Percentiles rank a stretch among this genome's conserved stretches.
Conservation (phyloP, 2,797 vertebrate species). For the Brachymystax lenok region DNA sequence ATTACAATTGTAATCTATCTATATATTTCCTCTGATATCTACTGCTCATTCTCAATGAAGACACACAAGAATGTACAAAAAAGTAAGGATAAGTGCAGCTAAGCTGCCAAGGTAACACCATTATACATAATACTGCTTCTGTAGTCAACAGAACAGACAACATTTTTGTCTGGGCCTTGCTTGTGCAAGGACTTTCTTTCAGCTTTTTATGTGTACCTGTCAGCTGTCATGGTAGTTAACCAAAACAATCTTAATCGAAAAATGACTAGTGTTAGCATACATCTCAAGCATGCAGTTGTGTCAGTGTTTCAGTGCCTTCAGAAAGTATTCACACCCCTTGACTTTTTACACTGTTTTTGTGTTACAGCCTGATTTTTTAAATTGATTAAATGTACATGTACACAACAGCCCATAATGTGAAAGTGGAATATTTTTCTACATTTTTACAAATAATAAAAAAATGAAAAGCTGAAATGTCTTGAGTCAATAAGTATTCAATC, state of each 20-base stretch:
- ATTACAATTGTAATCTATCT: not conserved
- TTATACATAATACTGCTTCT: not conserved
- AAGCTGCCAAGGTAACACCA: not conserved
- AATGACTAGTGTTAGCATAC: constrained; percentile 58
- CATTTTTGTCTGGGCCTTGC: not conserved
- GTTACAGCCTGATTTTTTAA: too few species aligned
- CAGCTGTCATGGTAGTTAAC: not conserved
- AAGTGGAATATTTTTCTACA: too few species aligned
- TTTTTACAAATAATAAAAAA: too few species aligned
- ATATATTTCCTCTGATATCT: too few species aligned
- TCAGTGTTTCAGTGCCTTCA: constrained; percentile 42
- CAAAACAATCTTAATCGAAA: not conserved
- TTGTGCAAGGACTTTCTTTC: not conserved
- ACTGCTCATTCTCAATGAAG: not conserved
- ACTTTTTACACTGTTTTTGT: too few species aligned
- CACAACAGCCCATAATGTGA: too few species aligned
- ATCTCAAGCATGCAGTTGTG: constrained; percentile 71
- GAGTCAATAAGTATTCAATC: too few species aligned
- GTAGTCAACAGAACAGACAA: not conserved
- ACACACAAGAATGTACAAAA: not conserved
- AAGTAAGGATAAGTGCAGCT: not conserved
- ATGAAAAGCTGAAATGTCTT: too few species aligned
- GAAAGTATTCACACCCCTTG: too few species aligned
- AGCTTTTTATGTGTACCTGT: not conserved
- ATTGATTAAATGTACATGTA: too few species aligned